These are phyloP conservation scores for Phymastichus coffea DNA, from an alignment of 1,140 invertebrate genomes.

Conservation along the genomic window DNA sequence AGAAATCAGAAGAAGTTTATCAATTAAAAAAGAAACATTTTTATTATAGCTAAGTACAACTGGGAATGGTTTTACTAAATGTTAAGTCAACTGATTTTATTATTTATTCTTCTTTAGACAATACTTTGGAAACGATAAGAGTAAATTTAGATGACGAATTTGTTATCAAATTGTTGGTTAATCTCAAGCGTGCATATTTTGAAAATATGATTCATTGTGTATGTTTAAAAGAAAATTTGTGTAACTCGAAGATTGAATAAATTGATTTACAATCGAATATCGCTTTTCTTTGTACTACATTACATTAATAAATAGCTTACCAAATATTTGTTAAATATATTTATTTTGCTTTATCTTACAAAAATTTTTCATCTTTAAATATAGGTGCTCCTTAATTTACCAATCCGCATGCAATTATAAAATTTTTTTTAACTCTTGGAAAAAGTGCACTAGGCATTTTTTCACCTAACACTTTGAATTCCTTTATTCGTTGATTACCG, in stretches of 20 bases:
- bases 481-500: not conserved
- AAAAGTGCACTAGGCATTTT: not conserved
- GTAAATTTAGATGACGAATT: not conserved
- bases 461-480: not conserved
- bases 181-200: not conserved
- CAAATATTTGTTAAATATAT: not conserved
- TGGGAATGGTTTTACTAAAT: conserved; percentile 29
- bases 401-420: conserved; percentile 17
- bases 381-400: conserved; percentile 26
- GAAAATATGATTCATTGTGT: not conserved
- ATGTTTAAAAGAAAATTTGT: not conserved
- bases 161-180: not conserved
- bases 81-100: not conserved
- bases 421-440: conserved; percentile 2
- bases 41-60: conserved; percentile 29
- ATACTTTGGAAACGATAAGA: not conserved
- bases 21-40: conserved; percentile 21
- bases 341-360: not conserved
- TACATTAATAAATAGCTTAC: too few species aligned
- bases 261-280: too few species aligned
- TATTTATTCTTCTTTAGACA: not conserved
- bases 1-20: not conserved
- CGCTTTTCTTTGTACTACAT: too few species aligned
- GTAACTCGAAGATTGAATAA: not conserved
- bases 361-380: conserved; percentile 18